A percentile compares a stretch with the other conserved stretches of the same genome.
These are phyloP conservation scores for Forpus xanthops DNA, from an alignment of 2,797 vertebrate genomes.

Conservation along the genomic window DNA sequence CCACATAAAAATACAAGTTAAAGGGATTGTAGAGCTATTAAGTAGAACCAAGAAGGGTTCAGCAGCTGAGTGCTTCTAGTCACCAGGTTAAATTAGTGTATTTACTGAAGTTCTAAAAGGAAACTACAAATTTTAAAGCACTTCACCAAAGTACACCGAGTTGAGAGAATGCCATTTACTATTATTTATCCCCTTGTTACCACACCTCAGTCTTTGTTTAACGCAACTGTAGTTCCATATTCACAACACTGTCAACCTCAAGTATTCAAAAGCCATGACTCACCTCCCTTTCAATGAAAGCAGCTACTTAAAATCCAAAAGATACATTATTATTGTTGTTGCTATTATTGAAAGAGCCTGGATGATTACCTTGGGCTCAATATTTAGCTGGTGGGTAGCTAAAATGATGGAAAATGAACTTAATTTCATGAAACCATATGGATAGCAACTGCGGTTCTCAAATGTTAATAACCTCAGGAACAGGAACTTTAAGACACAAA, in stretches of 20 bases:
- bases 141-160: neutral
- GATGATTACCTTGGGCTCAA: neutral
- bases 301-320: neutral
- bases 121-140: neutral
- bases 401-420: neutral
- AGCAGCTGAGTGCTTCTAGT: neutral
- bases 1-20: neutral
- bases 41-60: neutral
- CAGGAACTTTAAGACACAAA: neutral
- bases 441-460: neutral
- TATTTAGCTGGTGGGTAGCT: neutral
- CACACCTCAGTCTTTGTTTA: neutral
- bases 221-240: neutral
- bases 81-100: neutral
- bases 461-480: neutral
- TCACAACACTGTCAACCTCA: slow-evolving; percentile 6
- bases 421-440: neutral
- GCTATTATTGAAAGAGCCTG: neutral
- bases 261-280: neutral
- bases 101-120: neutral
- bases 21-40: neutral
- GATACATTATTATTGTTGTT: neutral
- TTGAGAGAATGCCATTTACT: neutral
- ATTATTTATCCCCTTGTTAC: neutral
- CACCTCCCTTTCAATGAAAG: neutral